phyloP scores from a whole-genome alignment of 2,797 vertebrate genomes.

The Neopelma chrysocephalum region DNA sequence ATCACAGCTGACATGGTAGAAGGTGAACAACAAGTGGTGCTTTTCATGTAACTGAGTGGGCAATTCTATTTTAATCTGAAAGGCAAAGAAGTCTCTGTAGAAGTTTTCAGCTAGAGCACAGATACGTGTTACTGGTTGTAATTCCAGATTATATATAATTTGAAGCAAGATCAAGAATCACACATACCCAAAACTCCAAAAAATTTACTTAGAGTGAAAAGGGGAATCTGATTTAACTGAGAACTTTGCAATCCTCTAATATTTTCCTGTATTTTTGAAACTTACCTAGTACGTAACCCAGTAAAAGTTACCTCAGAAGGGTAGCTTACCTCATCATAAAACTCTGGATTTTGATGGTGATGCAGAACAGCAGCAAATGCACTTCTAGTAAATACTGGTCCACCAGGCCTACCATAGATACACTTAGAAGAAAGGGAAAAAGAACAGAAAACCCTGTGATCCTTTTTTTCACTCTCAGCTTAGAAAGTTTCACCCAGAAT shows the following conservation, averaged over 20 bases:
- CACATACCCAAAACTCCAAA: neutral
- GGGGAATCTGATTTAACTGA: neutral
- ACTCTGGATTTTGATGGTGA: slow-evolving; percentile 97
- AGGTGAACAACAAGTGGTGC: slow-evolving; percentile 95
- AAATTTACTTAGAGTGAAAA: neutral
- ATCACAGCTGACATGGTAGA: slow-evolving; percentile 96
- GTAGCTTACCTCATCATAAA: slow-evolving; percentile 92
- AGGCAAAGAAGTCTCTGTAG: slow-evolving; percentile 6
- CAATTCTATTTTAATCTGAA: slow-evolving; percentile 94
- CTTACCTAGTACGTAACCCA: neutral
- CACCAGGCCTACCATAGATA: slow-evolving; percentile 92
- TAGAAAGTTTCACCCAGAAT: neutral
- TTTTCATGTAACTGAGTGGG: slow-evolving; percentile 94
- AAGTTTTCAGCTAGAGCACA: neutral
- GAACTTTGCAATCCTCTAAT: neutral
- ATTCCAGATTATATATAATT: neutral
- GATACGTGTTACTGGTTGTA: neutral
- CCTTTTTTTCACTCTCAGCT: neutral
- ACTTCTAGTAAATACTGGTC: slow-evolving; percentile 86
- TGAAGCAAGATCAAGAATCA: neutral
- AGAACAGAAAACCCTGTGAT: neutral
- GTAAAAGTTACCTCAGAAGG: neutral
- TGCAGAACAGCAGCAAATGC: slow-evolving; percentile 90
- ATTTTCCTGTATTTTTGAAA: neutral
- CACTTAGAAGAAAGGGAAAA: slow-evolving; percentile 75